Evolutionary conservation across 2,888 invertebrate species (phyloP).

Genomic region (Bellardia bayeri): DNA sequence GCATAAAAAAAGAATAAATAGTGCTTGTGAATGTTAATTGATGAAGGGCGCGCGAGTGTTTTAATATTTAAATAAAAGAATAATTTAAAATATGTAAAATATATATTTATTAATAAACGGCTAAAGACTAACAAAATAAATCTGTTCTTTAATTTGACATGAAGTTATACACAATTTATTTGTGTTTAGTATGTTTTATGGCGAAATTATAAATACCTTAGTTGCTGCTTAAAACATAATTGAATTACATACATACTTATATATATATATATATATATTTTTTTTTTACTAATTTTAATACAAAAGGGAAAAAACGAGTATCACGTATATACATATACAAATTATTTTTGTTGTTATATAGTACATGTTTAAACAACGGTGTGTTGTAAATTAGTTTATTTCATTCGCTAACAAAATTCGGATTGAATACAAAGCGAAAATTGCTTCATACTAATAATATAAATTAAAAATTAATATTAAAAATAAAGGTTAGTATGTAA

Average conservation of each 20-base stretch:
- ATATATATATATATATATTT: too few species aligned
- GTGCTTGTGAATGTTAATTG: constrained; percentile 40
- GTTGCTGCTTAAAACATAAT: constrained; percentile 28
- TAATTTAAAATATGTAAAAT: constrained; percentile 36
- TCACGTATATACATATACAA: constrained; percentile 40
- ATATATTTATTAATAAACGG: constrained; percentile 10
- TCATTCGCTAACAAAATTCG: background rate
- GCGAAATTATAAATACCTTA: constrained; percentile 34
- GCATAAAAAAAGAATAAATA: constrained; percentile 35
- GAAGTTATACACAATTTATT: background rate
- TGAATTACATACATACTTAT: too few species aligned
- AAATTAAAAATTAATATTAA: background rate
- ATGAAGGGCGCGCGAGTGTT: constrained; percentile 57
- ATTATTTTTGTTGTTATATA: constrained; percentile 38
- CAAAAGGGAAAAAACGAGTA: constrained; percentile 37
- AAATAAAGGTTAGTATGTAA: constrained; percentile 28
- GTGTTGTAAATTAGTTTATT: constrained; percentile 17
- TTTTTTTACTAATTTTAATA: constrained; percentile 35
- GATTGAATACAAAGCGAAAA: background rate
- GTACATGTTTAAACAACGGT: constrained; percentile 47
- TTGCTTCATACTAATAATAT: background rate
- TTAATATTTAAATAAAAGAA: constrained; percentile 48
- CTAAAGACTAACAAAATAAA: constrained; percentile 6
- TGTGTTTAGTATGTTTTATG: constrained; percentile 20
- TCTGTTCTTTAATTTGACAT: background rate